Percentiles rank a stretch among this genome's conserved stretches.
Conservation (phyloP, 2,888 invertebrate species). For the Choreutis nemorana region DNA sequence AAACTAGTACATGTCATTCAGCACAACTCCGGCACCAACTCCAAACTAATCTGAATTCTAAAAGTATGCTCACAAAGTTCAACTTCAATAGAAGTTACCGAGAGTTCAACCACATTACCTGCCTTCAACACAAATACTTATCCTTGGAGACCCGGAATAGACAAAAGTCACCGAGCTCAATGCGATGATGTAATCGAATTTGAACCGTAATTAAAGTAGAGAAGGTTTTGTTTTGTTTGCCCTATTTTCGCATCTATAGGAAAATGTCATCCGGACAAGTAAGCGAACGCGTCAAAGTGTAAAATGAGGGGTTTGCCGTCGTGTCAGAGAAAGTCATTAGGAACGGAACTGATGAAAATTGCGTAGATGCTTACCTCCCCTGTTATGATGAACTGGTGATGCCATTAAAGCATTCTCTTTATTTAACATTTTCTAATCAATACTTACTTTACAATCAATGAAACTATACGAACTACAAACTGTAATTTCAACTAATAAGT, state of each 20-base stretch:
- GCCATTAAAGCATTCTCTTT: too few relatives aligned
- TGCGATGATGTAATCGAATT: conserved; percentile 21
- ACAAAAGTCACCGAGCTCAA: conserved; percentile 48
- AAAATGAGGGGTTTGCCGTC: conserved; percentile 64
- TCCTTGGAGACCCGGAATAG: conserved; percentile 57
- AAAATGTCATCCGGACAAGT: conserved; percentile 58
- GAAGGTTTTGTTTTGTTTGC: conserved; percentile 21
- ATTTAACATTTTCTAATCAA: too few relatives aligned
- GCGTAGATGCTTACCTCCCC: conserved; percentile 59
- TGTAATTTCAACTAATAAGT: too few relatives aligned
- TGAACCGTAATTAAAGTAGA: conserved; percentile 28
- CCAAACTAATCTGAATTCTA: conserved; percentile 22
- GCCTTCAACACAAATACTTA: conserved; percentile 34
- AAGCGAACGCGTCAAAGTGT: conserved; percentile 67
- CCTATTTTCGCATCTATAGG: conserved; percentile 40
- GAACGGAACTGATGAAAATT: conserved; percentile 63
- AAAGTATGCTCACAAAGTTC: conserved; percentile 19
- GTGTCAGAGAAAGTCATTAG: conserved; percentile 66
- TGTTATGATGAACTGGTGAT: conserved; percentile 54
- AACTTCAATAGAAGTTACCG: conserved; percentile 17
- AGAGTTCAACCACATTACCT: conserved; percentile 28
- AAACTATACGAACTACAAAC: too few relatives aligned
- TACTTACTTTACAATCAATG: too few relatives aligned
- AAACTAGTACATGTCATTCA: conserved; percentile 17
- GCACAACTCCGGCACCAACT: conserved; percentile 14